Percentiles rank a stretch among this genome's conserved stretches.
phyloP scores from a whole-genome alignment of 2,113 vertebrate genomes.

The Halichoeres trimaculatus region DNA sequence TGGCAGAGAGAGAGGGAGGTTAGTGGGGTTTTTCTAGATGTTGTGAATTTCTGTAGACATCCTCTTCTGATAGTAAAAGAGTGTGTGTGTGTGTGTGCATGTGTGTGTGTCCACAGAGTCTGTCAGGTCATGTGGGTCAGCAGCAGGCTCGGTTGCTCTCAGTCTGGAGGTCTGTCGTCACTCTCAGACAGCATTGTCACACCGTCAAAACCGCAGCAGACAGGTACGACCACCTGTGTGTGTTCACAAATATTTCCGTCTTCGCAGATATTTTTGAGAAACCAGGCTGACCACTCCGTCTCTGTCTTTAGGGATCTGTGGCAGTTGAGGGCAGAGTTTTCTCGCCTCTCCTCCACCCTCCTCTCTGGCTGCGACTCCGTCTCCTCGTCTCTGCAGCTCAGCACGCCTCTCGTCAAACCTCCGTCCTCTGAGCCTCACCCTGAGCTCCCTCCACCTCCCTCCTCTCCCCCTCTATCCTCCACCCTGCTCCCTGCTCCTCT shows the following conservation, averaged over 20 bases:
- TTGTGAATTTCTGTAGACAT: no score
- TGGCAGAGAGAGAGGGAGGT: conserved; percentile 87
- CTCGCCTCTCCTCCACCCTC: conserved; percentile 85
- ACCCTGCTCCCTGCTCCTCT: neutral
- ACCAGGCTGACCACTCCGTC: neutral
- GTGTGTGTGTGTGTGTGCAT: conserved; percentile 42
- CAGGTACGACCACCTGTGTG: conserved; percentile 77
- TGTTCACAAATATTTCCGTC: neutral
- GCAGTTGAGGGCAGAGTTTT: conserved; percentile 87
- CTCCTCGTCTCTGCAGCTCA: conserved; percentile 46
- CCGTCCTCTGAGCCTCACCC: conserved; percentile 62
- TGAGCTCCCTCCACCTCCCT: conserved; percentile 28
- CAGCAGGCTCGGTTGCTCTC: conserved; percentile 83
- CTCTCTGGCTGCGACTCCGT: conserved; percentile 79
- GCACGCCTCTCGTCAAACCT: neutral
- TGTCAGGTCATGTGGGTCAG: conserved; percentile 74
- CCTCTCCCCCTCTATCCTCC: conserved; percentile 24
- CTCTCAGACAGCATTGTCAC: conserved; percentile 86
- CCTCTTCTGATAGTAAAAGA: no score
- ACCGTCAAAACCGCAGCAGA: conserved; percentile 90
- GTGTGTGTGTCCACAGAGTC: conserved; percentile 75
- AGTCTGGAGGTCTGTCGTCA: conserved; percentile 87
- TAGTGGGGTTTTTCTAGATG: neutral
- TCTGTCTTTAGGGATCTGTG: conserved; percentile 86
- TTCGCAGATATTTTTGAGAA: no score